phyloP scores from a whole-genome alignment of 2,797 vertebrate species.

The Brachyrhaphis roseni region DNA sequence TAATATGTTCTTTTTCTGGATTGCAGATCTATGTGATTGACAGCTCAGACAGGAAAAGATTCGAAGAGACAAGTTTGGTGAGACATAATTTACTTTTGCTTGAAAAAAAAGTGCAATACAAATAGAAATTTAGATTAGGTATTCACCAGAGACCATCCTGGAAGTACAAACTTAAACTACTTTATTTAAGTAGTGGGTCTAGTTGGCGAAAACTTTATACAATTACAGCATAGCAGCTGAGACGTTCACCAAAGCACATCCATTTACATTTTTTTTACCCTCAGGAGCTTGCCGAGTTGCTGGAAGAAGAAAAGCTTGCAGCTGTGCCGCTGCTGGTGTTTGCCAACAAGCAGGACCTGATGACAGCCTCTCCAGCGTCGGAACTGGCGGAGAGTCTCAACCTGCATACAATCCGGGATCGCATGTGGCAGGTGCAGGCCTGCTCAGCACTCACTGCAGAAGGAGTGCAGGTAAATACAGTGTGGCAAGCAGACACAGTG shows the following conservation, averaged over 20 bases:
- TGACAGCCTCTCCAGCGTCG: conserved; percentile 73
- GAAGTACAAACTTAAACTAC: neutral
- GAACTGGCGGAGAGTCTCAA: conserved; percentile 78
- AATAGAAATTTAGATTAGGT: neutral
- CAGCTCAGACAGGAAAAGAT: conserved; percentile 86
- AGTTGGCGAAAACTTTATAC: neutral
- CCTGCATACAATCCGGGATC: conserved; percentile 79
- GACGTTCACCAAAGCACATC: neutral
- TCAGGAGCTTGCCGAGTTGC: conserved; percentile 78
- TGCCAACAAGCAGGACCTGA: conserved; percentile 83
- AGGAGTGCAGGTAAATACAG: conserved; percentile 76
- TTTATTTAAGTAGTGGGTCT: neutral
- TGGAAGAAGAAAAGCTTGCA: conserved; percentile 78
- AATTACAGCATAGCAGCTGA: neutral
- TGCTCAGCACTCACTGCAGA: conserved; percentile 78
- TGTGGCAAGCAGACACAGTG: conserved; percentile 5
- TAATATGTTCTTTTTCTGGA: conserved; percentile 11
- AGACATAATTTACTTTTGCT: conserved; percentile 19
- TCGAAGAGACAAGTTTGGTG: conserved; percentile 87
- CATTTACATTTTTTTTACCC: neutral
- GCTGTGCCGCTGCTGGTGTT: conserved; percentile 79
- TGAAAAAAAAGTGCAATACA: neutral
- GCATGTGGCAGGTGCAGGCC: conserved; percentile 83
- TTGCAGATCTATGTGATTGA: conserved; percentile 89
- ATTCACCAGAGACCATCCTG: neutral